Base-by-base conservation (phyloP, 2,113 vertebrate genomes). In the Canis aureus region DNA sequence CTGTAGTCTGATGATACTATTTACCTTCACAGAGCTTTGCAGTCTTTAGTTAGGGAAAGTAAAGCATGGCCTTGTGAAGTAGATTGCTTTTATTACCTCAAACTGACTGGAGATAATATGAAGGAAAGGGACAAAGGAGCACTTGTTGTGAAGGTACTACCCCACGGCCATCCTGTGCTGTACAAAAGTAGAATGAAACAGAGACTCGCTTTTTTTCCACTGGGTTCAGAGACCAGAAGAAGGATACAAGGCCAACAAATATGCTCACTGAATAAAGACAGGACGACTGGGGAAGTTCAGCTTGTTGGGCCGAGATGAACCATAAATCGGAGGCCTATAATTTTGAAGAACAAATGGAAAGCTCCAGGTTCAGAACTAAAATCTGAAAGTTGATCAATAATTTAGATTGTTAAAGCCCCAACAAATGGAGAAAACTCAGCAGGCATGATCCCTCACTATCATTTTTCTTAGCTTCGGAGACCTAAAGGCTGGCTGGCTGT, bases 321-420 rank as follows among this genome's bases (percentile, higher is more conserved):
- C 1, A 8, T 29, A 83, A 90, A 35, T 51, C 55, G 20, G 32
- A 88, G 35, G 32, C 22, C 66, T 22, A 49, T 69, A 91, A 51
- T 89, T 95, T 91, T 73, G 66, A 96, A 97, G 82, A 96, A 80
- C 27, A 85, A 86, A 27, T 25, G 49, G 35, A 82, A 78, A 91
- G 55, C 53, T 95, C 25, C 38, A 74, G 60, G 51, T 85, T 86
- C 49, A 51, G 82, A 89, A 91, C 38, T 74, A 67, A 94, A 94
- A 74, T 64, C 62, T 71, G 43, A 66, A 98, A 91, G 69, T 0
- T 16, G 29, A 25, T 89, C 80, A 86, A 73, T 91, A 89, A 86
- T 69, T 32, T 82, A 90, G 82, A 93, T 79, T 78, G 38, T 81
- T 62, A 88, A 91, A 69, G 74, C 59, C 76, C 53, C 53, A 74